phyloP scores from a whole-genome alignment of 2,888 invertebrate species.

The Branchellion lobata region DNA sequence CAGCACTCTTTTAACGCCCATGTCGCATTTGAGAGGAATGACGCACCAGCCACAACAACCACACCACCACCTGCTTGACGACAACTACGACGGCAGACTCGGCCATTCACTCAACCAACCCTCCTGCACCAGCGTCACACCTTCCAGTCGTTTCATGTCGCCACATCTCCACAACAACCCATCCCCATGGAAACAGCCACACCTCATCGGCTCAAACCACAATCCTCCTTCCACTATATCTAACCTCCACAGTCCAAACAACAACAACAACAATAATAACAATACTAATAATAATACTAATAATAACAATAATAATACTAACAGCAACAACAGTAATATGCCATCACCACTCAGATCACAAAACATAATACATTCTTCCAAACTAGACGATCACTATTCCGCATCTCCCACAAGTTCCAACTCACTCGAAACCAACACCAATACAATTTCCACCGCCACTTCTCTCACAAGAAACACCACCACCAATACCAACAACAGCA shows the following conservation, averaged over 20 bases:
- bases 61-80: neutral
- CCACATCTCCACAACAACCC: neutral
- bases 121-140: neutral
- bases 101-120: neutral
- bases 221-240: neutral
- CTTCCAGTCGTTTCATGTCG: neutral
- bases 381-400: neutral
- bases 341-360: neutral
- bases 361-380: neutral
- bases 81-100: neutral
- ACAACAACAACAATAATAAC: neutral
- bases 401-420: neutral
- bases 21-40: neutral
- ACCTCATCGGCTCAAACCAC: neutral
- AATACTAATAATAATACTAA: no score
- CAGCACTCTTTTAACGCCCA: neutral
- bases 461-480: constrained; percentile 18
- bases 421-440: neutral
- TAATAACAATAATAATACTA: no score
- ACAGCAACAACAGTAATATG: neutral
- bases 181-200: neutral
- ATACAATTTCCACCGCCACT: neutral
- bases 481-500: constrained; percentile 17
- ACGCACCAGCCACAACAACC: neutral
- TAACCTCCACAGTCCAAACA: neutral